Evolutionary conservation across 2,113 vertebrate genomes (phyloP), one percentile per base, ranked within the genome.

Genomic region (Dinomys branickii): DNA sequence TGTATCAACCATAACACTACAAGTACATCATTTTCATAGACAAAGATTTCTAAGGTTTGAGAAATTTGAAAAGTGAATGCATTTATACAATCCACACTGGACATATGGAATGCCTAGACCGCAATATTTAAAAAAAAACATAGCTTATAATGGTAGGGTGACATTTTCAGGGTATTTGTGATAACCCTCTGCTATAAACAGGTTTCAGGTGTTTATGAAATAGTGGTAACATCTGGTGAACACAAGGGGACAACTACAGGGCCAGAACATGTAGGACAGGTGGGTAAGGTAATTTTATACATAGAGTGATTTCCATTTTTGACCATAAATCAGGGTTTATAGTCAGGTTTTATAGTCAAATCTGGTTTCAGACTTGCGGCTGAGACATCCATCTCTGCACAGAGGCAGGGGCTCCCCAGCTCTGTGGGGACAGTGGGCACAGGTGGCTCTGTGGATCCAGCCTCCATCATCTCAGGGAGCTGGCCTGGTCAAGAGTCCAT

Each of bases 211-310:
- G 41, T 54, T 86, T 86, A 61, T 84, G 67, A 96, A 80, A 47
- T 52, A 89, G 22, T 84, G 41, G 13, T 96, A 71, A 63, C n/a
- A 91, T 84, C 56, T 86, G 84, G 63, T 38, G 81, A 90, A 41
- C 30, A 35, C 19, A 58, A 38, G 26, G 44, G 4, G 54, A 41
- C 65, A 26, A 41, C 41, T 75, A 93, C 85, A 35, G 38, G 86
- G 52, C 47, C 33, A 84, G 38, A 61, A 47, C 59, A 58, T 77
- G 30, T 30, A 58, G 11, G 41, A 11, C 14, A 94, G 38, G 35
- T 87, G 20, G 22, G 35, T 14, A 78, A 26, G 56, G 61, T 94
- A 16, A 65, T 61, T 85, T 75, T 73, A 73, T 73, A 41, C 20
- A 75, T 7, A 65, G 3, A 73, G 20, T 71, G 38, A 41, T 92